Evolutionary conservation across 1,140 invertebrate genomes (phyloP).

Genomic region (Wasmannia auropunctata): DNA sequence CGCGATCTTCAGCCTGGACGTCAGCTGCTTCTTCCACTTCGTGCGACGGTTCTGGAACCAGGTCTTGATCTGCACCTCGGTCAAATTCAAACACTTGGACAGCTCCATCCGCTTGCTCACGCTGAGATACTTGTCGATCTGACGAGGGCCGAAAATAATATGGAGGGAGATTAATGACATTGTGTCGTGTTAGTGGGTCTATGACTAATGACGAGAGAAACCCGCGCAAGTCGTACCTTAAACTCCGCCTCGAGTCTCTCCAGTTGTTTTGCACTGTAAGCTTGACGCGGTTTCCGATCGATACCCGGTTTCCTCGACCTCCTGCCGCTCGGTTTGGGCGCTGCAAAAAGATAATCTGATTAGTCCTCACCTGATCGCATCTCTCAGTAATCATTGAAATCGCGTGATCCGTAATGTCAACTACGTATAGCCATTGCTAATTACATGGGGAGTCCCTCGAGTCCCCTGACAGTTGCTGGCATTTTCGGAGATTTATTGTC

Average conservation of each 20-base stretch:
- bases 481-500: constrained; percentile 62
- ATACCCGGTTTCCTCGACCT: constrained; percentile 93
- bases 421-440: not conserved
- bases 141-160: constrained; percentile 42
- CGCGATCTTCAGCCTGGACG: constrained; percentile 94
- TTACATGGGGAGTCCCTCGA: not conserved
- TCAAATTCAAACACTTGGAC: constrained; percentile 94
- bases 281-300: constrained; percentile 97
- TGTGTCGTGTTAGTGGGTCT: not conserved
- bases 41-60: constrained; percentile 98
- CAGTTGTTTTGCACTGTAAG: constrained; percentile 97
- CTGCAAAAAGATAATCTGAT: constrained; percentile 84
- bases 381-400: constrained; percentile 17
- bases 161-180: not conserved
- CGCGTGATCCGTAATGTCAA: not conserved
- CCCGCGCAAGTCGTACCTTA: constrained; percentile 87
- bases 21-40: constrained; percentile 98
- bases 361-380: not conserved
- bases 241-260: constrained; percentile 96
- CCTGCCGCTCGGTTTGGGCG: constrained; percentile 91
- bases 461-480: constrained; percentile 25
- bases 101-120: constrained; percentile 97
- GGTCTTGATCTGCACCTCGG: constrained; percentile 98
- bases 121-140: constrained; percentile 97
- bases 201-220: not conserved